Evolutionary conservation across 2,888 invertebrate genomes (phyloP), one percentile per base, ranked within the genome.

Genomic region (Elmis aenea): DNA sequence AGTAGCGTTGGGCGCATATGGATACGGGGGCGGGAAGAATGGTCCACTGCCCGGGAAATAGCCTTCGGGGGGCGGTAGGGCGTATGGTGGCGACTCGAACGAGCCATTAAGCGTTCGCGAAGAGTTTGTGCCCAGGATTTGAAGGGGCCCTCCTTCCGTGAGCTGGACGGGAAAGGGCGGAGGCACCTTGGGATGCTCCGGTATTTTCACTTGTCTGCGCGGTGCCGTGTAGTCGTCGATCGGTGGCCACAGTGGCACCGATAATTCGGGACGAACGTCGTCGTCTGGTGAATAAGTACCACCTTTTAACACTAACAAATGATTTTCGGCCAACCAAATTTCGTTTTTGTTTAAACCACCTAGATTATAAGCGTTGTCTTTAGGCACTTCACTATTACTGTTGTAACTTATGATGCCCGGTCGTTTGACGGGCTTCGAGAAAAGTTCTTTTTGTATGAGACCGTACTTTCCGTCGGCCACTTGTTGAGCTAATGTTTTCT

Each of bases 141-240:
- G 82, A 69, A 90, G 76, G 64, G 90, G 90, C 60, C 88, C 90
- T 62, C 82, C 77, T 64, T 89, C 86, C 67, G 78, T 76, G 68
- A 91, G 81, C 72, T 86, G 89, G 69, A 91, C 83, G 64, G 91
- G 91, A 83, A 91, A 91, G 72, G 91, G 91, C 76, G 91, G 91
- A 68, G 91, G 89, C 56, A 90, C 80, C 68, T 82, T 82, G 5
- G 89, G 88, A 66, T 82, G 80, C 31, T 79, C 69, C 24, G 90
- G 89, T 57, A 91, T 76, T 69, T 87, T 88, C 61, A 91, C 86
- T 69, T 85, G 89, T 56, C 90, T 78, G 58, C 76, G 74, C 13
- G 89, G 88, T 47, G 89, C 88, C 66, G 82, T 76, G 66, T 85
- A 91, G 63, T 83, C 78, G 62, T 91, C 91, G 51, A 91, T 86